These are phyloP conservation scores for Lateolabrax maculatus DNA, from an alignment of 2,797 vertebrate genomes.

Conservation along the genomic window DNA sequence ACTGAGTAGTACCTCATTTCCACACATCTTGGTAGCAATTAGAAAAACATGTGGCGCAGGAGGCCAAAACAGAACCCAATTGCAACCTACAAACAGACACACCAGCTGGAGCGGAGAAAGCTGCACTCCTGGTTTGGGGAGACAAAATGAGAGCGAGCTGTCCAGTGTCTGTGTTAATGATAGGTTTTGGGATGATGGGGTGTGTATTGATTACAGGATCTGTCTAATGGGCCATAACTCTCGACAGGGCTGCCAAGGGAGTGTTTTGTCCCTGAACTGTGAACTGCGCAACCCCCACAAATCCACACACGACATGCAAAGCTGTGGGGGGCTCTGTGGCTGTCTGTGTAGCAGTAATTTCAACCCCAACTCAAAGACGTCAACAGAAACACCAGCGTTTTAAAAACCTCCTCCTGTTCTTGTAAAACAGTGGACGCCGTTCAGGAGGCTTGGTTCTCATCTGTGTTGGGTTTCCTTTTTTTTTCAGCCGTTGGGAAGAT, in stretches of 20 bases:
- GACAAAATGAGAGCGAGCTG: constrained; percentile 67
- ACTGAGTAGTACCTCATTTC: constrained; percentile 61
- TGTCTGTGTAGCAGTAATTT: constrained; percentile 70
- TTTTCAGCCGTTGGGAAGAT: not conserved
- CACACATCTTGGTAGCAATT: constrained; percentile 79
- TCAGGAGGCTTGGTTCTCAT: constrained; percentile 31
- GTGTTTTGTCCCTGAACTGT: constrained; percentile 74
- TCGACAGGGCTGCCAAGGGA: constrained; percentile 67
- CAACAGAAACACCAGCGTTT: constrained; percentile 60
- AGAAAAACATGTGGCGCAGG: constrained; percentile 80
- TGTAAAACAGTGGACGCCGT: constrained; percentile 59
- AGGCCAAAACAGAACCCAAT: constrained; percentile 69
- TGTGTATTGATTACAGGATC: constrained; percentile 87
- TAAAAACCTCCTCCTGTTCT: constrained; percentile 69
- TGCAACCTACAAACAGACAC: constrained; percentile 76
- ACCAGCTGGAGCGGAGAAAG: constrained; percentile 77
- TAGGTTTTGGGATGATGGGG: constrained; percentile 66
- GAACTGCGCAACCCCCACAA: constrained; percentile 78
- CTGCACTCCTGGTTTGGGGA: constrained; percentile 72
- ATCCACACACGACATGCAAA: constrained; percentile 68
- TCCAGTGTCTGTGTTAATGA: constrained; percentile 77
- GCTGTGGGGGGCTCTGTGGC: constrained; percentile 54
- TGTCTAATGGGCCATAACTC: constrained; percentile 84
- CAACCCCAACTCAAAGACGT: constrained; percentile 57
- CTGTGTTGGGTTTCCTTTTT: not conserved